Conservation (phyloP, 1,140 invertebrate genomes). For the Drosophila parvula region DNA sequence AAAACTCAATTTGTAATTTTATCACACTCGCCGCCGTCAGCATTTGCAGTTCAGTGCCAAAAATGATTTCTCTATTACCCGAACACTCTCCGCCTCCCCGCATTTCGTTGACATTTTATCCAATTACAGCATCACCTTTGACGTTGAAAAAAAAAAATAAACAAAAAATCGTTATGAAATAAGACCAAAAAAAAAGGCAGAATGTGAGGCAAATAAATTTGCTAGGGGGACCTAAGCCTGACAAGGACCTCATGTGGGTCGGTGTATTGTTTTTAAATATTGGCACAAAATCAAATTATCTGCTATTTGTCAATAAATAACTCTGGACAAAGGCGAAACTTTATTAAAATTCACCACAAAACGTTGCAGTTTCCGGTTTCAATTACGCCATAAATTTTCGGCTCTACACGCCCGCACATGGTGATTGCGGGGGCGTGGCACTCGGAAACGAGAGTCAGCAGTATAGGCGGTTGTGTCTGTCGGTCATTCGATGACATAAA, state of each 20-base stretch:
- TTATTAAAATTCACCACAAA: slow-evolving; percentile 83
- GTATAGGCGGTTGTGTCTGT: slow-evolving; percentile 1
- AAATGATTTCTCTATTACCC: slow-evolving; percentile 24
- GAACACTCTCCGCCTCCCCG: background rate
- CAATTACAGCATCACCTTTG: slow-evolving; percentile 48
- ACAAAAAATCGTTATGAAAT: slow-evolving; percentile 15
- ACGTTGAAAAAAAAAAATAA: background rate
- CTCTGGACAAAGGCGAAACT: slow-evolving; percentile 71
- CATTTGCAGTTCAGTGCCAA: slow-evolving; percentile 12
- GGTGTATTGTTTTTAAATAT: slow-evolving; percentile 74
- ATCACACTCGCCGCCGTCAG: slow-evolving; percentile 18
- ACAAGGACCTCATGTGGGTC: slow-evolving; percentile 23
- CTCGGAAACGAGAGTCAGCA: slow-evolving; percentile 2
- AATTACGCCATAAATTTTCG: slow-evolving; percentile 81
- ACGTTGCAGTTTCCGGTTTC: slow-evolving; percentile 79
- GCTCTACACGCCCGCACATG: slow-evolving; percentile 54
- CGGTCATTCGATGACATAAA: slow-evolving; percentile 59
- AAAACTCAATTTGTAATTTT: slow-evolving; percentile 43
- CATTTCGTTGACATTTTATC: slow-evolving; percentile 21
- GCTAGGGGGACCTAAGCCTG: slow-evolving; percentile 9
- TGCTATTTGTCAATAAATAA: slow-evolving; percentile 82
- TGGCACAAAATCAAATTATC: slow-evolving; percentile 81
- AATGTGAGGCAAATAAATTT: slow-evolving; percentile 31
- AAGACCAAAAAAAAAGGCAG: slow-evolving; percentile 8
- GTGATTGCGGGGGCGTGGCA: slow-evolving; percentile 12